Conservation (phyloP, 2,113 vertebrate species). For the Pseudois nayaur region DNA sequence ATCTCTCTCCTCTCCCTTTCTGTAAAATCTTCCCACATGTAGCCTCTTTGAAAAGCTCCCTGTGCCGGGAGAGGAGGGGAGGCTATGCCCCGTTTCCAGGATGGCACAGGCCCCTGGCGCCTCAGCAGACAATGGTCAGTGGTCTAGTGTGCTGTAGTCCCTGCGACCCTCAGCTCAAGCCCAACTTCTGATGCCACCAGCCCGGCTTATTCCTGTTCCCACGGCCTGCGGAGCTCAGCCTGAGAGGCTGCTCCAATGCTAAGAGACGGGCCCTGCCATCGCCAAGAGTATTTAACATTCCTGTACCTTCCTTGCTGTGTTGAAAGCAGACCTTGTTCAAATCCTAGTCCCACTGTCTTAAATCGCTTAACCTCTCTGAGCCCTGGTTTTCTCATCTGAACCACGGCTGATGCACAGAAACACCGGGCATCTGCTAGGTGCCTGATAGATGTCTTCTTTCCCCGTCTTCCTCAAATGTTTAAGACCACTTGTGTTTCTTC, state of each 20-base stretch:
- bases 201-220: not conserved
- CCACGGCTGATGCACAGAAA: not conserved
- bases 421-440: no score
- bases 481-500: not conserved
- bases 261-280: not conserved
- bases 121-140: not conserved
- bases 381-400: not conserved
- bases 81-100: not conserved
- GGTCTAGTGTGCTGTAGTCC: not conserved
- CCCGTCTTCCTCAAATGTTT: not conserved
- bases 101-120: not conserved
- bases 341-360: not conserved
- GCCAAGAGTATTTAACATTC: not conserved
- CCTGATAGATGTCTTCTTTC: not conserved
- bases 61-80: not conserved
- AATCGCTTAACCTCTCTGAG: not conserved
- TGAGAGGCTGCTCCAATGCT: not conserved
- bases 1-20: not conserved
- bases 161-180: not conserved
- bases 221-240: not conserved
- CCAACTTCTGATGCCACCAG: not conserved
- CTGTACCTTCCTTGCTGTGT: not conserved
- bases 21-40: constrained; percentile 19
- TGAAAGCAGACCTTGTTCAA: not conserved
- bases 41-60: not conserved